These are phyloP conservation scores for Ophthalmotilapia sp. DNA, from an alignment of 2,113 vertebrate genomes.

Conservation along the genomic window DNA sequence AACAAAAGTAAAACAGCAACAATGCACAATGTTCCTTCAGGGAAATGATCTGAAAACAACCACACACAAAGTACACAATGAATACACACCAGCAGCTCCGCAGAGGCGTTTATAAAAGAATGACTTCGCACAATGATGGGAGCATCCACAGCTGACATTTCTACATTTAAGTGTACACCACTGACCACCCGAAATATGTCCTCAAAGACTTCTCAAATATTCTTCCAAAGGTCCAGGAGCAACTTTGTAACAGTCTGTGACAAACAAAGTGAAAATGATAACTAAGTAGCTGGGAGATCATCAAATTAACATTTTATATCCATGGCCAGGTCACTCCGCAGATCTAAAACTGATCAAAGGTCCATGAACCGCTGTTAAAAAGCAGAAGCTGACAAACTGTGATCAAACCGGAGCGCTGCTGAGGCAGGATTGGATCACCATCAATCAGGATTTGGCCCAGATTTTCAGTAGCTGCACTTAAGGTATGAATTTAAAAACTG, in stretches of 20 bases:
- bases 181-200: neutral
- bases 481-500: neutral
- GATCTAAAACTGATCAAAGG: neutral
- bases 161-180: neutral
- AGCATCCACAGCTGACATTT: fast-evolving
- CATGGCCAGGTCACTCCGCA: neutral
- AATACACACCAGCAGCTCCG: neutral
- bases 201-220: neutral
- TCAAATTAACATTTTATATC: neutral
- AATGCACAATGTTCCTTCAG: neutral
- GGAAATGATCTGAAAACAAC: neutral
- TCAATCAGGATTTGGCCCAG: neutral
- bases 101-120: neutral
- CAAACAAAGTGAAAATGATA: neutral
- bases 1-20: neutral
- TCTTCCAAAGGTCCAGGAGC: neutral
- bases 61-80: neutral
- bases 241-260: neutral
- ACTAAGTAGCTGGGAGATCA: fast-evolving
- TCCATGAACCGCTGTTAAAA: fast-evolving
- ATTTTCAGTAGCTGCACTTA: neutral
- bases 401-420: neutral
- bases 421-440: neutral
- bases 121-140: neutral
- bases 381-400: fast-evolving